A percentile compares a stretch with the other conserved stretches of the same genome.
Evolutionary conservation across 2,888 invertebrate species (phyloP).

Genomic region (Philopedon plagiatum): DNA sequence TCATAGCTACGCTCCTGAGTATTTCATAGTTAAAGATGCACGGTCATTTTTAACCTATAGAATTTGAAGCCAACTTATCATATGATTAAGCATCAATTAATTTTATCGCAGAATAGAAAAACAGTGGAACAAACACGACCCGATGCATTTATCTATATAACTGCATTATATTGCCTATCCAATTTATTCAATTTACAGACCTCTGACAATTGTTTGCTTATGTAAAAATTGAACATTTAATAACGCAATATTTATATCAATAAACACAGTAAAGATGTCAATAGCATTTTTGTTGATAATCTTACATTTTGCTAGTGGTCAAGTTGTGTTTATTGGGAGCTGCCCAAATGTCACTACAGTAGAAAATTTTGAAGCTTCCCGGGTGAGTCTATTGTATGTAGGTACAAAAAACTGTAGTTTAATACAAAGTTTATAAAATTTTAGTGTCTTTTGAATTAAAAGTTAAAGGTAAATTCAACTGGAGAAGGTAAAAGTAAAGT

Average conservation of each 20-base stretch:
- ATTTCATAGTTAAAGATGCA: neutral
- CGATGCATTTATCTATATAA: no score
- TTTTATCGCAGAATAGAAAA: no score
- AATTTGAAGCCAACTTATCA: no score
- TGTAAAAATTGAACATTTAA: neutral
- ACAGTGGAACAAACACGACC: no score
- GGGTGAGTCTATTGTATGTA: conserved; percentile 66
- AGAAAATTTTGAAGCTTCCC: conserved; percentile 73
- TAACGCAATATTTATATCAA: neutral
- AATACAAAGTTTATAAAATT: no score
- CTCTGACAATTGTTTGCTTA: neutral
- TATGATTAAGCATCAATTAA: no score
- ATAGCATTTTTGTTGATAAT: neutral
- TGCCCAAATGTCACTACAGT: conserved; percentile 77
- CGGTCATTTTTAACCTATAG: neutral
- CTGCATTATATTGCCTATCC: no score
- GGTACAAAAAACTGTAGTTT: no score
- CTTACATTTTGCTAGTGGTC: conserved; percentile 63
- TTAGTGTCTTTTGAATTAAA: no score
- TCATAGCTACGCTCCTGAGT: neutral
- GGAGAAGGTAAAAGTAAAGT: no score
- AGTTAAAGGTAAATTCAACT: no score
- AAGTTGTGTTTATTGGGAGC: conserved; percentile 76
- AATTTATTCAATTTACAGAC: neutral
- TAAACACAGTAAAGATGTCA: neutral